Evolutionary conservation across 2,113 vertebrate genomes (phyloP), one percentile per base, ranked within the genome.

Genomic region (Junco hyemalis): DNA sequence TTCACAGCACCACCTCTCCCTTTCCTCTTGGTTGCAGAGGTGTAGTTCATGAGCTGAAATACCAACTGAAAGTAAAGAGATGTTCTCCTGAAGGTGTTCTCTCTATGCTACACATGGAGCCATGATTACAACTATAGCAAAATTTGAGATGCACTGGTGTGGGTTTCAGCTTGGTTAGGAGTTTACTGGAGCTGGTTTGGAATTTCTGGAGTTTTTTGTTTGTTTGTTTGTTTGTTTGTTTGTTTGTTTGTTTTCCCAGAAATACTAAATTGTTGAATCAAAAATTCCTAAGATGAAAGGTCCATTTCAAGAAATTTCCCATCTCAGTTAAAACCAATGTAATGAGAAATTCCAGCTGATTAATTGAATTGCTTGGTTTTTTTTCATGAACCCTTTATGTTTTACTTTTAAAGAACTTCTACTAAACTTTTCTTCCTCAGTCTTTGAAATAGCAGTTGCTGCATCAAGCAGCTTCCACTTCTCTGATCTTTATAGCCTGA

Each of bases 391-490:
- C 12, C 9, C 61, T 78, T 86, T 61, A 16, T 78, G 4, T 84
- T 96, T 85, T 66, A 78, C 22, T 90, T 95, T 80, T 40, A 59
- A 78, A 77, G 42, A 40, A 25, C 31, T 90, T 88, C 5, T 17
- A 36, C 22, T 83, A 35, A 54, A 40, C 44, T 74, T 76, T 48
- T 40, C 57, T 93, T 84, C 6, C 60, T 93, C 1, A 0, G 2
- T 76, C n/a, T 36, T 85, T 51, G 8, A 74, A 81, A 81, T 79
- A 59, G 8, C 38, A 53, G 23, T 44, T 88, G 36, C 48, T 64
- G 23, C 40, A 23, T 86, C 59, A 66, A n/a, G 35, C 63, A 68
- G 4, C 35, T 94, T 84, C 51, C 13, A 44, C 1, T 74, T 63
- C 16, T 78, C 47, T 81, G 47, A 56, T 56, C 47, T 21, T 81